Conservation (phyloP, 2,113 vertebrate species). For the Rhineura floridana region DNA sequence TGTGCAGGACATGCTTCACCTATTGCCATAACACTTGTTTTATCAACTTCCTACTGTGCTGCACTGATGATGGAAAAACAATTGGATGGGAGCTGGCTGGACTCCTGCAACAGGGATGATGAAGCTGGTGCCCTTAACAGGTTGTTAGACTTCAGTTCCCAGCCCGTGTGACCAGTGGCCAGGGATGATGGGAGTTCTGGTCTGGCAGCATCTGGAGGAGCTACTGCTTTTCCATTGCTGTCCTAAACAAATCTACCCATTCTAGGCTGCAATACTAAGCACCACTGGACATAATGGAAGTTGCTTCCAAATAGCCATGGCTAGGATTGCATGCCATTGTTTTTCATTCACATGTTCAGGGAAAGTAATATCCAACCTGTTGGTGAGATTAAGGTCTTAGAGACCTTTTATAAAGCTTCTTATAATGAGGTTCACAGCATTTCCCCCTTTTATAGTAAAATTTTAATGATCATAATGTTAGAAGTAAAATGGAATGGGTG, state of each 20-base stretch:
- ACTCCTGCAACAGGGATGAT: too few relatives aligned
- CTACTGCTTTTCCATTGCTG: too few relatives aligned
- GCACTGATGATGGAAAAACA: background rate
- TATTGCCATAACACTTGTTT: background rate
- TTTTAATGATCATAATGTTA: background rate
- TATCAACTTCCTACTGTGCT: background rate
- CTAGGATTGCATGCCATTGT: background rate
- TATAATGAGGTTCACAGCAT: background rate
- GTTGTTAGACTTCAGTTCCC: too few relatives aligned
- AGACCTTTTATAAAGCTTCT: background rate
- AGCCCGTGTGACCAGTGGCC: too few relatives aligned
- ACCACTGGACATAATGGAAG: too few relatives aligned
- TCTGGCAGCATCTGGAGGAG: too few relatives aligned
- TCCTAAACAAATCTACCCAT: conserved; percentile 2
- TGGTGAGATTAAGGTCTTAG: background rate
- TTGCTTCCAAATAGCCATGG: too few relatives aligned
- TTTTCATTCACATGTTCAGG: background rate
- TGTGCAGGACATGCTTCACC: background rate
- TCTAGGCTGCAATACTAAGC: background rate
- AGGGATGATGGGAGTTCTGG: too few relatives aligned
- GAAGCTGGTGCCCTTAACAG: too few relatives aligned
- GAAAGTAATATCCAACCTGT: background rate
- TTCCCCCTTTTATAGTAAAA: background rate
- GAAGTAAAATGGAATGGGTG: background rate
- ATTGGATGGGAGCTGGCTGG: too few relatives aligned